Evolutionary conservation across 2,113 vertebrate species (phyloP).

Genomic region (Spermophilus dauricus): DNA sequence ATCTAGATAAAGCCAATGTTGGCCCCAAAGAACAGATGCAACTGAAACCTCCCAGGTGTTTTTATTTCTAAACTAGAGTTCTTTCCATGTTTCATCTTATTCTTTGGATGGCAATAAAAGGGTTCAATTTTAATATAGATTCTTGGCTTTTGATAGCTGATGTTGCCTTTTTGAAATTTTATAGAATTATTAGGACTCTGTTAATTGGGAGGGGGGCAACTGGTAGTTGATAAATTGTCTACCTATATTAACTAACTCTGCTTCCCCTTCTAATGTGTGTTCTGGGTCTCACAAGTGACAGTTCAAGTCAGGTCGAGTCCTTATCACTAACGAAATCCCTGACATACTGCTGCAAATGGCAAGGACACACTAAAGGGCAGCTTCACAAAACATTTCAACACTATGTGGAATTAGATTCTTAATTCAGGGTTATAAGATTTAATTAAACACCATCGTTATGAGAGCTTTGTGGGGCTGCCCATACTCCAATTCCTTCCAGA

Average conservation of each 20-base stretch:
- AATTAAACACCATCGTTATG: conserved; percentile 5
- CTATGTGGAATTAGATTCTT: neutral
- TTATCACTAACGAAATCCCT: neutral
- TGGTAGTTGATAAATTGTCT: neutral
- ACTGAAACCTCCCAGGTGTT: neutral
- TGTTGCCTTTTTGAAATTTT: neutral
- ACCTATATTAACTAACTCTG: neutral
- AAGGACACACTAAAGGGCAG: neutral
- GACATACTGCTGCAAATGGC: neutral
- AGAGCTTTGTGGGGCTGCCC: neutral
- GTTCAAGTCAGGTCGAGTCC: neutral
- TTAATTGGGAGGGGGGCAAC: neutral
- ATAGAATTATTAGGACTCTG: neutral
- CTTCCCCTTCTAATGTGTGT: neutral
- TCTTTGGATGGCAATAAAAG: conserved; percentile 9
- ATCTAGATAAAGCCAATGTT: neutral
- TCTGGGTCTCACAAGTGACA: neutral
- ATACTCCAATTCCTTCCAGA: neutral
- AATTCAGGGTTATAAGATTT: neutral
- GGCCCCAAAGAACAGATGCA: neutral
- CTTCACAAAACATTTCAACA: neutral
- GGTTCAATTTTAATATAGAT: neutral
- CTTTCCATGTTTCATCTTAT: neutral
- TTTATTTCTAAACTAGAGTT: neutral
- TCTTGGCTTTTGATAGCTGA: neutral